Percentiles rank a stretch among this genome's conserved stretches.
Evolutionary conservation across 2,888 invertebrate genomes (phyloP).

Genomic region (Pelosia muscerda): DNA sequence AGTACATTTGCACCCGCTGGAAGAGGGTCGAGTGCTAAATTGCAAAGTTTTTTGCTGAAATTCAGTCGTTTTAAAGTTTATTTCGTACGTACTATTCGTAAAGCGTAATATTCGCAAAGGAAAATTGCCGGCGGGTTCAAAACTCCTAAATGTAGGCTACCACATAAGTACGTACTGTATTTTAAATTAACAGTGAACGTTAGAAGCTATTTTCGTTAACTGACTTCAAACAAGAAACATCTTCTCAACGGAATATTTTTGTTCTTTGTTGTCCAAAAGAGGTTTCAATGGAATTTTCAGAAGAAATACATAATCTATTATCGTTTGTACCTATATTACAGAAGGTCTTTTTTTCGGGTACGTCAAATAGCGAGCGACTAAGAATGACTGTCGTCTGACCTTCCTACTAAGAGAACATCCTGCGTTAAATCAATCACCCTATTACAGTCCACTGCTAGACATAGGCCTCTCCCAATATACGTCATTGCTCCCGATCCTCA

Average conservation of each 20-base stretch:
- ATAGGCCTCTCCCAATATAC: no score
- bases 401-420: no score
- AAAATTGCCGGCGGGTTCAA: background rate
- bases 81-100: background rate
- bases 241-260: background rate
- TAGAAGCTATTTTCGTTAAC: background rate
- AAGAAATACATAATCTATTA: no score
- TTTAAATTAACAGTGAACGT: background rate
- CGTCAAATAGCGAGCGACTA: no score
- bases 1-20: constrained; percentile 15
- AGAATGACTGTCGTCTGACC: no score
- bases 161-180: background rate
- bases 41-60: constrained; percentile 22
- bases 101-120: background rate
- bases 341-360: no score
- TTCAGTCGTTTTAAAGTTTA: background rate
- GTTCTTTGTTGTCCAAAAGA: background rate
- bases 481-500: no score
- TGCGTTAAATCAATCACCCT: no score
- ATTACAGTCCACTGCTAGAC: no score
- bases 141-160: background rate
- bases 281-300: background rate
- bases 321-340: no score
- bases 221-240: background rate
- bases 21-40: constrained; percentile 44